Evolutionary conservation across 2,113 vertebrate species (phyloP), one percentile per base, ranked within the genome.

Genomic region (Athene cunicularia): DNA sequence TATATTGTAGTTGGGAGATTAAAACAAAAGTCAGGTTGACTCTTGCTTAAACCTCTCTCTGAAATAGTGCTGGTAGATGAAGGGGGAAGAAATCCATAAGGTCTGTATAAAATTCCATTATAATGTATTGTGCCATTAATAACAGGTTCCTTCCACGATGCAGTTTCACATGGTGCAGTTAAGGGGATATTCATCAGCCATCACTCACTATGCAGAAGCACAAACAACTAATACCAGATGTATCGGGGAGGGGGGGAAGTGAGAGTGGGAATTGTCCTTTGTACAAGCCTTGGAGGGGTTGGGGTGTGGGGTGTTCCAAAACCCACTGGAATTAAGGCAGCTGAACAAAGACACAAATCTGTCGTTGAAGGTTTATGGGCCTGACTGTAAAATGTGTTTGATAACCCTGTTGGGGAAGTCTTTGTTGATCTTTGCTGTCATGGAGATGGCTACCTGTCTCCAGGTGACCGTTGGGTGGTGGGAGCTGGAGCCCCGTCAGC

Each of bases 1-100:
- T 98, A 97, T 96, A 89, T 96, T 94, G 66, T 86, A 79, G 83
- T 80, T 74, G 52, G 94, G 95, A 93, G 87, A 94, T 79, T 96
- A 97, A 95, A 96, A 96, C 83, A 97, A 92, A 97, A 93, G 75
- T 72, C 89, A 81, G 67, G 91, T 58, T 94, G 88, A 82, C 86
- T 74, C 80, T 88, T 90, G 59, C 67, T 89, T 88, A 92, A 97
- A 91, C 62, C 92, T 94, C 37, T 86, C 66, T 96, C 74, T 90
- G 92, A 96, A 97, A 91, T 97, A 96, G 77, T 97, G 49, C 71
- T 87, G 11, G 7, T 73, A 70, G 74, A 73, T 70, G 85, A 91
- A 91, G 62, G 81, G 79, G 58, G 56, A 87, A 91, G 70, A 92
- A 96, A 97, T 96, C 95, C 59, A 56, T 94, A 95, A 93, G 92